Evolutionary conservation across 2,797 vertebrate genomes (phyloP).

Genomic region (Cryptoblepharus egeriae): DNA sequence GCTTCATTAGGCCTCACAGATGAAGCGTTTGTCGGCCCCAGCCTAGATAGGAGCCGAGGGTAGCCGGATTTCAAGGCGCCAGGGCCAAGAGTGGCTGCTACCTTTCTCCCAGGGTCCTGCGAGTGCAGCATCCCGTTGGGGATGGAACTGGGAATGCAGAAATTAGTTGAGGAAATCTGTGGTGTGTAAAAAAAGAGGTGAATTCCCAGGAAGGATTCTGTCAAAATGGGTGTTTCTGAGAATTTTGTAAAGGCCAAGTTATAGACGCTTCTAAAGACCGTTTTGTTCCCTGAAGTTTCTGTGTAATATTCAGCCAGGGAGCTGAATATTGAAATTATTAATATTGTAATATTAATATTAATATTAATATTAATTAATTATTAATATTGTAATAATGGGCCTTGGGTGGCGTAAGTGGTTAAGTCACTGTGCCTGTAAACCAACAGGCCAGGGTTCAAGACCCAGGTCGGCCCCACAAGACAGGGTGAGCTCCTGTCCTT

Average conservation of each 20-base stretch:
- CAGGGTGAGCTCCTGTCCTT: no score
- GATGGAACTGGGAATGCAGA: no score
- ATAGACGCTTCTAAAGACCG: background rate
- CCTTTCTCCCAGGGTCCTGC: background rate
- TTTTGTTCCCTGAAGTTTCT: background rate
- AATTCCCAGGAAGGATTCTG: background rate
- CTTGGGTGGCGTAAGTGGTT: no score
- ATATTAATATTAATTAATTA: no score
- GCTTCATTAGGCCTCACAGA: slow-evolving; percentile 46
- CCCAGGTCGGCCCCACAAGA: no score
- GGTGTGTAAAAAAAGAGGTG: background rate
- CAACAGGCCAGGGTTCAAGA: no score
- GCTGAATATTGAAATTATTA: no score
- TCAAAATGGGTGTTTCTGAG: background rate
- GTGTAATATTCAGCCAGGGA: background rate
- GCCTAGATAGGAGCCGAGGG: background rate
- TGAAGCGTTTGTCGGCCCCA: background rate
- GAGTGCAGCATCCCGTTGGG: no score
- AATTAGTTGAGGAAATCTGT: background rate
- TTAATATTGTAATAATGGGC: no score
- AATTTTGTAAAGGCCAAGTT: background rate
- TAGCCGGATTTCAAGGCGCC: background rate
- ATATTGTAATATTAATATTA: no score
- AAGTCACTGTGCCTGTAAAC: no score
- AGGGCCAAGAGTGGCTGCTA: background rate